These are phyloP conservation scores for Drosophila stalkeri DNA, from an alignment of 2,888 invertebrate species.

Conservation along the genomic window DNA sequence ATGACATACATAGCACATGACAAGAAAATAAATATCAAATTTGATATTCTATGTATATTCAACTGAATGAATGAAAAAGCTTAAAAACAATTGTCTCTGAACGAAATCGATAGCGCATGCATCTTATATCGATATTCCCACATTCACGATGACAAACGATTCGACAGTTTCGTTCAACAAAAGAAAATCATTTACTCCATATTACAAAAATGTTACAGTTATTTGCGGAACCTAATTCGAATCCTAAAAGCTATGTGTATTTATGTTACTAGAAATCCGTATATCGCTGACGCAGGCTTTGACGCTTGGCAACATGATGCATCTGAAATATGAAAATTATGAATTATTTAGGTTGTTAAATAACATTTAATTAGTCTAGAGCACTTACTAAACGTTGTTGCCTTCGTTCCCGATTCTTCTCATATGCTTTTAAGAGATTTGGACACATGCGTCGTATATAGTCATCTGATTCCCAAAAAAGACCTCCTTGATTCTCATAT, in stretches of 20 bases:
- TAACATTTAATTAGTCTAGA: neutral
- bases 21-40: neutral
- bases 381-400: conserved; percentile 77
- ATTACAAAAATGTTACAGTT: conserved; percentile 74
- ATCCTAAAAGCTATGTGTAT: conserved; percentile 56
- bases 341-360: neutral
- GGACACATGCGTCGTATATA: conserved; percentile 76
- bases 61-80: neutral
- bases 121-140: conserved; percentile 17
- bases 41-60: neutral
- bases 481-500: conserved; percentile 73
- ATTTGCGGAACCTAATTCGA: conserved; percentile 65
- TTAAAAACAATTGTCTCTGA: neutral
- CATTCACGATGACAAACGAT: neutral
- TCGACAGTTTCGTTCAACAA: conserved; percentile 64
- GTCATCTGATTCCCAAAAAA: conserved; percentile 80
- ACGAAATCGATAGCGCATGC: neutral
- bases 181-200: conserved; percentile 78
- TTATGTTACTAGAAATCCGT: conserved; percentile 74
- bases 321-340: conserved; percentile 60
- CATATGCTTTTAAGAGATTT: conserved; percentile 74
- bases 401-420: conserved; percentile 73
- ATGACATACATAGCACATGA: neutral
- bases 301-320: conserved; percentile 80
- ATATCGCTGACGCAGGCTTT: conserved; percentile 80